Evolutionary conservation across 2,888 invertebrate species (phyloP).

Genomic region (Tinea pellionella): DNA sequence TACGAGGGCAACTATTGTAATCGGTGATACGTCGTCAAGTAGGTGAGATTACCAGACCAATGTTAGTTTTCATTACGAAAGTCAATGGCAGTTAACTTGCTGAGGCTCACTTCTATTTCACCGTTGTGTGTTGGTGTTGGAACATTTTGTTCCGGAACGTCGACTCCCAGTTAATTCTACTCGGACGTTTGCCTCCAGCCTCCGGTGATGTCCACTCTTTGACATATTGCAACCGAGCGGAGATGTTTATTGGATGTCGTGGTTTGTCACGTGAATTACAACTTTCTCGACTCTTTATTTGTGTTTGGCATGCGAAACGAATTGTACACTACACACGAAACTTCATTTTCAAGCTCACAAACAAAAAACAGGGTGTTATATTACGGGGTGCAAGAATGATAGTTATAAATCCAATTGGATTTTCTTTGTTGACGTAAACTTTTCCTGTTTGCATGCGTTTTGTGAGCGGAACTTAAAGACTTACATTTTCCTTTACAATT

Average conservation of each 20-base stretch:
- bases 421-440: not conserved
- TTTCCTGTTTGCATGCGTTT: slow-evolving; percentile 2
- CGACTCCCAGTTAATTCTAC: slow-evolving; percentile 9
- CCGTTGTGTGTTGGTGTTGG: not conserved
- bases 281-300: slow-evolving; percentile 1
- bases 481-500: slow-evolving; percentile 2
- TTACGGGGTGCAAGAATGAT: not conserved
- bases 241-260: slow-evolving; percentile 7
- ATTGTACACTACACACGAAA: not conserved
- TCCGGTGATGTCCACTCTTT: slow-evolving; percentile 3
- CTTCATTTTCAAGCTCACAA: not conserved
- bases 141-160: not conserved
- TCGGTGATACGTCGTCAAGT: too few relatives aligned
- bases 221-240: slow-evolving; percentile 8
- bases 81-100: slow-evolving; percentile 1
- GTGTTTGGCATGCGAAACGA: not conserved
- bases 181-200: not conserved
- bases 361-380: not conserved
- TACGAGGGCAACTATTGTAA: too few relatives aligned
- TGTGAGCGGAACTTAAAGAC: not conserved
- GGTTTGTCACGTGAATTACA: slow-evolving; percentile 3
- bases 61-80: not conserved
- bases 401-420: not conserved
- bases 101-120: not conserved
- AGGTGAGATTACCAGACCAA: not conserved